Evolutionary conservation across 2,797 vertebrate species (phyloP).

Genomic region (Perodicticus potto): DNA sequence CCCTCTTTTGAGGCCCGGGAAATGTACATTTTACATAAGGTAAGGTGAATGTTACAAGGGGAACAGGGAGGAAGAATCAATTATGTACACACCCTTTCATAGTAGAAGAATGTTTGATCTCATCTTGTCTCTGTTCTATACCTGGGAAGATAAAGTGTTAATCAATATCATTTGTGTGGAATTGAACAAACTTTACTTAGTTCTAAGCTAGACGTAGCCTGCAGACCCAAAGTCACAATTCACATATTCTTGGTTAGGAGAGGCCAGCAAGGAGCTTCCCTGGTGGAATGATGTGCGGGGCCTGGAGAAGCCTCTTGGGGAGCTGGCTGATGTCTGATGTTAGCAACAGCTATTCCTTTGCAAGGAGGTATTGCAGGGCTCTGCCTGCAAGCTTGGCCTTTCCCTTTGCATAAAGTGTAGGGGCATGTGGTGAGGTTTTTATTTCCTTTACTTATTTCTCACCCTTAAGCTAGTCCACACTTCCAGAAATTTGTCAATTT

Average conservation of each 20-base stretch:
- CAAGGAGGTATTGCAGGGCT: background rate
- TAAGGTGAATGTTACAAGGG: background rate
- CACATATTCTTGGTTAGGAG: background rate
- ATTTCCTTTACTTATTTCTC: background rate
- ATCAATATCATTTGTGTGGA: background rate
- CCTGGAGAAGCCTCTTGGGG: background rate
- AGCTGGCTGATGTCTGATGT: background rate
- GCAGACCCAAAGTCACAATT: background rate
- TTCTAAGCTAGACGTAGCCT: background rate
- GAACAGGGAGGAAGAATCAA: background rate
- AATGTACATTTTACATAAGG: background rate
- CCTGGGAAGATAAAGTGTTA: background rate
- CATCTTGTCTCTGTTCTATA: background rate
- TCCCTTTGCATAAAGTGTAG: background rate
- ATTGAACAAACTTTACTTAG: background rate
- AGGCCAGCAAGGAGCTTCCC: background rate
- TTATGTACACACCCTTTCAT: background rate
- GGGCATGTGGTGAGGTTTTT: background rate
- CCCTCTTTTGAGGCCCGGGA: background rate
- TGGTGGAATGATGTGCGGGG: background rate
- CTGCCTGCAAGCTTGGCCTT: background rate
- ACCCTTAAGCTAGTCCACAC: background rate
- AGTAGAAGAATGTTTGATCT: background rate
- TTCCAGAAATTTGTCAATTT: background rate
- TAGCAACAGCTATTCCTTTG: background rate